Percentiles rank a stretch among this genome's conserved stretches.
Evolutionary conservation across 2,888 invertebrate genomes (phyloP).

Genomic region (Capitulum mitella): DNA sequence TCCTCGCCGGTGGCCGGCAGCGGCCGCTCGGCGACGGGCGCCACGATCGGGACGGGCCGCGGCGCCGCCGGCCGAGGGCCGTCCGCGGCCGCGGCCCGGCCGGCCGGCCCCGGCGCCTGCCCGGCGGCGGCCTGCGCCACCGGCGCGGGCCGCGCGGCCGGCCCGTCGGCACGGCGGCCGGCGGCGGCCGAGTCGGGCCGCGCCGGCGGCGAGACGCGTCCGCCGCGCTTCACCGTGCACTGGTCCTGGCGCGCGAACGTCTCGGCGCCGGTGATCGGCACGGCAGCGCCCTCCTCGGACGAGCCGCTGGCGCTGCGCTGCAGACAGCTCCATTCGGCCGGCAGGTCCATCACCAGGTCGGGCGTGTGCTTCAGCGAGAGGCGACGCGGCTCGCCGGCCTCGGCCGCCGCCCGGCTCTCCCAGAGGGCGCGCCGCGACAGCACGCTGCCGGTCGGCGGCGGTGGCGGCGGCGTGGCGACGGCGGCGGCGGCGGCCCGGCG

Average conservation of each 20-base stretch:
- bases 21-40: background rate
- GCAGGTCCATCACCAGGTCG: conserved; percentile 23
- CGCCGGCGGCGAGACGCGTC: background rate
- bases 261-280: background rate
- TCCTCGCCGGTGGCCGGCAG: background rate
- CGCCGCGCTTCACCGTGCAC: conserved; percentile 1
- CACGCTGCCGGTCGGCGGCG: conserved; percentile 69
- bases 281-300: conserved; percentile 1
- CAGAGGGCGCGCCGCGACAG: conserved; percentile 49
- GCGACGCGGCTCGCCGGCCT: conserved; percentile 44
- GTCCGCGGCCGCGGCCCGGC: background rate
- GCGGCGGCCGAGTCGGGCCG: background rate
- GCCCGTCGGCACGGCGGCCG: background rate
- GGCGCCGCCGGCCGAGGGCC: background rate
- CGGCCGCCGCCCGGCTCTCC: conserved; percentile 45
- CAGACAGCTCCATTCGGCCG: conserved; percentile 7
- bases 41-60: background rate
- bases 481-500: conserved; percentile 38
- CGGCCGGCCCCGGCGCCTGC: background rate
- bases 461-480: conserved; percentile 54
- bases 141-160: background rate
- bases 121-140: background rate
- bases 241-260: conserved; percentile 18
- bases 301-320: conserved; percentile 13
- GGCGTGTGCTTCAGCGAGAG: background rate